A percentile compares a stretch with the other conserved stretches of the same genome.
Conservation (phyloP, 2,888 invertebrate genomes). For the Ypsolopha sequella region DNA sequence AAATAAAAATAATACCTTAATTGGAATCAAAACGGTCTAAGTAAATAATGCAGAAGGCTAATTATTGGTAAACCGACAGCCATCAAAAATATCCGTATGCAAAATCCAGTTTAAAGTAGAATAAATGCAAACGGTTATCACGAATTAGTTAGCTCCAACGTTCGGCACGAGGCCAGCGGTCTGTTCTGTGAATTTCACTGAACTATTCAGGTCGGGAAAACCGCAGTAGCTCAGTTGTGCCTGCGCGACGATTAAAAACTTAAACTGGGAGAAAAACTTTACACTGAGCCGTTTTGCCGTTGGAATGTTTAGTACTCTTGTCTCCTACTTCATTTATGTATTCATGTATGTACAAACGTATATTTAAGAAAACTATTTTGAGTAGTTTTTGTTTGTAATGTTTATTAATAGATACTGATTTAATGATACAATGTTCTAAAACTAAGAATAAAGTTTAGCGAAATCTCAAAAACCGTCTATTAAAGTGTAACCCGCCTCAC, state of each 20-base stretch:
- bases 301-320: not conserved
- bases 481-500: too few species aligned
- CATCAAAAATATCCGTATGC: not conserved
- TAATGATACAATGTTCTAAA: too few species aligned
- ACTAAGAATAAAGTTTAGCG: too few species aligned
- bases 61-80: not conserved
- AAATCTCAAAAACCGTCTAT: too few species aligned
- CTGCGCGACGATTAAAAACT: slow-evolving; percentile 39
- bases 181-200: slow-evolving; percentile 49
- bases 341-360: too few species aligned
- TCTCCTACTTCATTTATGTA: too few species aligned
- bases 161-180: slow-evolving; percentile 57
- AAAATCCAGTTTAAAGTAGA: slow-evolving; percentile 35
- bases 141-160: slow-evolving; percentile 62
- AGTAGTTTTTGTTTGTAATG: too few species aligned
- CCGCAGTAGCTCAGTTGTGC: slow-evolving; percentile 55
- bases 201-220: slow-evolving; percentile 61
- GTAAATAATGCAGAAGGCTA: not conserved
- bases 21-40: too few species aligned
- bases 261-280: slow-evolving; percentile 25
- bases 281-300: not conserved
- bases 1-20: not conserved
- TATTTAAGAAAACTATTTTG: too few species aligned
- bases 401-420: too few species aligned
- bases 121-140: slow-evolving; percentile 61